Evolutionary conservation across 2,797 vertebrate genomes (phyloP).

Genomic region (Poliocrania exsul): DNA sequence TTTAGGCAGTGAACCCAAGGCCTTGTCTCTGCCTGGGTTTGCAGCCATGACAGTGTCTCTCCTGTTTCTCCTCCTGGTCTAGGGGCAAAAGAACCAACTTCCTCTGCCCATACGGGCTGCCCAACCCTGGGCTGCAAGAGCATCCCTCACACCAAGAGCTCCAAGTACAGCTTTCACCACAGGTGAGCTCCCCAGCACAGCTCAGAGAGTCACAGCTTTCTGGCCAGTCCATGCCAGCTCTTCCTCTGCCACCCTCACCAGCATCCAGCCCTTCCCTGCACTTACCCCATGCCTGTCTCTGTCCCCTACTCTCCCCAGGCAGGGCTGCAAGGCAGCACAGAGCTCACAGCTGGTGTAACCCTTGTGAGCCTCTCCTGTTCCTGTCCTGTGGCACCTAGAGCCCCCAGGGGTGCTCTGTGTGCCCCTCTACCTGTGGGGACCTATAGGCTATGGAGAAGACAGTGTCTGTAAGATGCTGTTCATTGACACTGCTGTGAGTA

Average conservation of each 20-base stretch:
- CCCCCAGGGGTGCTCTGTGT: not conserved
- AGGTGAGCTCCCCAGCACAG: slow-evolving; percentile 75
- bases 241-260: not conserved
- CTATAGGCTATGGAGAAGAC: fast-evolving
- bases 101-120: slow-evolving; percentile 80
- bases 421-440: not conserved
- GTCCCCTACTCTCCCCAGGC: not conserved
- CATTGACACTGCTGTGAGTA: not conserved
- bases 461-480: not conserved
- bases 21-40: not conserved
- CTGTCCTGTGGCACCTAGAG: not conserved
- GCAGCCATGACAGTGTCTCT: not conserved
- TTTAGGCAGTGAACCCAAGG: not conserved
- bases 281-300: not conserved
- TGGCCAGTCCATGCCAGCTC: fast-evolving
- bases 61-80: not conserved
- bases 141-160: slow-evolving; percentile 85
- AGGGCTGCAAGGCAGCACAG: not conserved
- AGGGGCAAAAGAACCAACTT: slow-evolving; percentile 86
- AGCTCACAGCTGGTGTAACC: not conserved
- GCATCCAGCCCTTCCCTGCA: not conserved
- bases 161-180: slow-evolving; percentile 97
- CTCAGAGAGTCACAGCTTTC: not conserved
- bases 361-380: not conserved
- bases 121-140: slow-evolving; percentile 86